A percentile compares a stretch with the other conserved stretches of the same genome.
These are phyloP conservation scores for Corydoras maculifer DNA, from an alignment of 2,113 vertebrate species.

Conservation along the genomic window DNA sequence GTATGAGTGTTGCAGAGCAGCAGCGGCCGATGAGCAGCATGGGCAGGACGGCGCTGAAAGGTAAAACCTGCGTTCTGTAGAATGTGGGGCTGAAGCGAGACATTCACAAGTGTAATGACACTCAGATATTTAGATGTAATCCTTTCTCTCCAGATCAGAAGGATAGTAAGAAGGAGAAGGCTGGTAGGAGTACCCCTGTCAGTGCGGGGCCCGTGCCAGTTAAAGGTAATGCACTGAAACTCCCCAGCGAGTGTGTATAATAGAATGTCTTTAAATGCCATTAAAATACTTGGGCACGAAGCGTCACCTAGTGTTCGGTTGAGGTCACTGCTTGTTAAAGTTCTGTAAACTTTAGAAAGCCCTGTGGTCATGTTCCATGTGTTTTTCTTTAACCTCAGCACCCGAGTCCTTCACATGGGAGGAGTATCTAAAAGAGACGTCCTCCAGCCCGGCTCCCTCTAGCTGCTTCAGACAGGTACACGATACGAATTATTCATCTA, in stretches of 20 bases:
- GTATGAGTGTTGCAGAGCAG: constrained; percentile 20
- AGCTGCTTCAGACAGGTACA: constrained; percentile 87
- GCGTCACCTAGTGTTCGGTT: not conserved
- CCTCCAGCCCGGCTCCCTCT: constrained; percentile 74
- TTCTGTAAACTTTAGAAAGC: no score
- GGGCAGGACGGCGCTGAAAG: constrained; percentile 68
- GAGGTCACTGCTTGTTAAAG: not conserved
- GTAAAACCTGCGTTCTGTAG: constrained; percentile 34
- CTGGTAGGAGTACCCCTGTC: constrained; percentile 65
- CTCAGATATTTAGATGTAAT: not conserved
- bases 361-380: not conserved
- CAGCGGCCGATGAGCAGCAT: constrained; percentile 52
- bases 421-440: constrained; percentile 85
- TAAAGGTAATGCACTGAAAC: constrained; percentile 60
- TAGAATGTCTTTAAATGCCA: no score
- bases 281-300: no score
- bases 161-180: constrained; percentile 77
- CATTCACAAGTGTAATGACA: not conserved
- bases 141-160: constrained; percentile 71
- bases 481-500: no score
- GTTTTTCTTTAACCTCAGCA: constrained; percentile 36
- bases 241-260: no score
- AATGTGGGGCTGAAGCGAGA: not conserved
- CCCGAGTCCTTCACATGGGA: constrained; percentile 85
- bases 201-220: constrained; percentile 52